Base-by-base conservation (phyloP, 2,797 vertebrate genomes). In the Gephyroberyx darwinii region DNA sequence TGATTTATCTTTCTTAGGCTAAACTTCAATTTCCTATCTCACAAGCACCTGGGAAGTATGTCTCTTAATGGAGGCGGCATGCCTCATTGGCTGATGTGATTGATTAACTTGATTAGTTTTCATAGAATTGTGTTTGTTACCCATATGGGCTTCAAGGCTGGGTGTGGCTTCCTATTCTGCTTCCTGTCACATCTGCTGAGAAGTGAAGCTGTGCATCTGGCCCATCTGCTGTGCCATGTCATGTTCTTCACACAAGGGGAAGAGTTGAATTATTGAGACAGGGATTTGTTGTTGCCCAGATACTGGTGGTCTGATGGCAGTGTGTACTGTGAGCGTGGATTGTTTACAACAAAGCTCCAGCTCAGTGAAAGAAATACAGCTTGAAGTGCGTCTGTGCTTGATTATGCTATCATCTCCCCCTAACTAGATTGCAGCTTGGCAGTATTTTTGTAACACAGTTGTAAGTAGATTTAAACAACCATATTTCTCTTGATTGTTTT, bases 61-160 rank as follows among this genome's bases (percentile, higher is more conserved):
- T 72, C 35, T 74, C 84, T 83, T 88, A 80, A 88, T 57, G 52
- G 17, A 73, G 78, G 74, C 72, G 75, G 72, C 65, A 82, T 86
- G 82, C 84, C 71, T 88, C 84, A 63, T 65, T 16, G 47, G 65
- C 71, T 81, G 74, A 65, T 65, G 81, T 86, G 86, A 90, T 83
- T 81, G 86, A 93, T 92, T 78, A 76, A 82, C 71, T 75, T 74
- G 79, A 87, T 76, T 56, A 75, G 80, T 68, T 83, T 80, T 77
- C 54, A 52, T 72, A 31, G 68, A 83, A 82, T 65, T 62, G 50
- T 31, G 63, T 43, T 84, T 56, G 70, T 81, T 65, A 61, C 9
- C 80, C 86, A 80, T 86, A 84, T 83, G 85, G 74, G 74, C 55
- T 64, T 69, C 69, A 76, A 16, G 70, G 77, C 60, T 52, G 57